Conservation (phyloP, 2,888 invertebrate genomes). For the Odontocolon sp. region DNA sequence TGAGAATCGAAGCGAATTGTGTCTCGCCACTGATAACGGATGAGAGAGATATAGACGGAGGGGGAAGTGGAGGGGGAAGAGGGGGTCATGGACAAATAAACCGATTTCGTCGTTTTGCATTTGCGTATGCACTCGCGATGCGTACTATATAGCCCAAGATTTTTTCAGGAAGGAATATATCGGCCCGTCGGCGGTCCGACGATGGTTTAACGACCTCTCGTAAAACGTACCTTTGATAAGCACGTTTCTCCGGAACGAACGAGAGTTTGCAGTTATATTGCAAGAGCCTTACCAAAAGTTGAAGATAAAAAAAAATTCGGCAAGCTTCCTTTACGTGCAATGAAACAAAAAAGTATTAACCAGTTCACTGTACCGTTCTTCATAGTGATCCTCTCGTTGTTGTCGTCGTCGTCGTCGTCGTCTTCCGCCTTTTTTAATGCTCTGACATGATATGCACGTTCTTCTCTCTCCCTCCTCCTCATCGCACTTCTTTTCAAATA, state of each 20-base stretch:
- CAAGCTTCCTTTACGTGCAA: not conserved
- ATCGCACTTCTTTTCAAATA: too few species aligned
- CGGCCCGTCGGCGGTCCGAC: slow-evolving; percentile 14
- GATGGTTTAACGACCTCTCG: slow-evolving; percentile 52
- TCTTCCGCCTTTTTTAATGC: not conserved
- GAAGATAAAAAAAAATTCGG: slow-evolving; percentile 3
- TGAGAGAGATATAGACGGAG: not conserved
- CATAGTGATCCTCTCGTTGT: slow-evolving; percentile 7
- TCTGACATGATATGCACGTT: too few species aligned
- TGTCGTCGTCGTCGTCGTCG: not conserved
- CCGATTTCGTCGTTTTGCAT: slow-evolving; percentile 3
- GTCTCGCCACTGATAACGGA: not conserved
- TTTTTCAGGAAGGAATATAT: slow-evolving; percentile 1
- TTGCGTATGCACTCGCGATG: not conserved
- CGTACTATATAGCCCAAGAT: not conserved
- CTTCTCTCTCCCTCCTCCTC: too few species aligned
- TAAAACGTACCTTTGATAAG: slow-evolving; percentile 55
- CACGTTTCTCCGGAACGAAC: slow-evolving; percentile 17
- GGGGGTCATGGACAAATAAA: too few species aligned
- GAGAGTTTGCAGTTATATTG: slow-evolving; percentile 5
- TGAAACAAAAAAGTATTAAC: not conserved
- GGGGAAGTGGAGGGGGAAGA: too few species aligned
- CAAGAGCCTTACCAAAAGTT: not conserved
- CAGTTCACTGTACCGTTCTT: slow-evolving; percentile 16
- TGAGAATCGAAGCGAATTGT: slow-evolving; percentile 63